Evolutionary conservation across 2,113 vertebrate genomes (phyloP), one percentile per base, ranked within the genome.

Genomic region (Orientallactaga bullata): DNA sequence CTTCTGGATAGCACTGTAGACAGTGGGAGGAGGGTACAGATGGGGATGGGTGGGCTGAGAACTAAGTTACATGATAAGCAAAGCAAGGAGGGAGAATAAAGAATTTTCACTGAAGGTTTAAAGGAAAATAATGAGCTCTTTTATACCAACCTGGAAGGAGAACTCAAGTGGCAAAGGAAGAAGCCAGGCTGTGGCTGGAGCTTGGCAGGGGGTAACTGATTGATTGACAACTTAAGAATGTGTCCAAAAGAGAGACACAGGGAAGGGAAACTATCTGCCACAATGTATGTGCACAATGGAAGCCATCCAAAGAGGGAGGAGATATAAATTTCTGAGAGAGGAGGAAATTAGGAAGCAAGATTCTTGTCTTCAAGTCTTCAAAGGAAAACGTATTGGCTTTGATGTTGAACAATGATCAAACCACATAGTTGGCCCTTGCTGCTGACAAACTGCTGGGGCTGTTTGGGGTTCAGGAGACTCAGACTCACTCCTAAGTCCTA

Each of bases 171-270:
- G 51, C 30, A 47, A 72, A 96, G 85, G 81, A 88, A 58, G 68
- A 77, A 95, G 76, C 18, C 85, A 63, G 90, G 88, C 93, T 89
- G 84, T 55, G 7, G 10, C 74, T 84, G 74, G 78, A 83, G 28
- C 85, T 89, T 94, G 91, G 94, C 95, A 95, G 95, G 90, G 92
- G 89, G 94, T 63, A 72, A 95, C 83, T 96, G 94, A 96, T 90
- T 95, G 96, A 96, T 90, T 60, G 37, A 93, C 85, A 92, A 74
- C 65, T 35, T 91, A 88, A 94, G 93, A 90, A 90, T 91, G 85
- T 83, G 74, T 89, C 85, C 66, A 42, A 82, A 79, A 91, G 87
- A 91, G 76, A 95, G 93, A 83, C 87, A 78, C 1, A 82, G 74
- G 79, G 68, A 60, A 88, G 51, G 89, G 91, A 93, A 95, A 95